Base-by-base conservation (phyloP, 2,888 invertebrate species). In the Zygothrica quintamaculata region DNA sequence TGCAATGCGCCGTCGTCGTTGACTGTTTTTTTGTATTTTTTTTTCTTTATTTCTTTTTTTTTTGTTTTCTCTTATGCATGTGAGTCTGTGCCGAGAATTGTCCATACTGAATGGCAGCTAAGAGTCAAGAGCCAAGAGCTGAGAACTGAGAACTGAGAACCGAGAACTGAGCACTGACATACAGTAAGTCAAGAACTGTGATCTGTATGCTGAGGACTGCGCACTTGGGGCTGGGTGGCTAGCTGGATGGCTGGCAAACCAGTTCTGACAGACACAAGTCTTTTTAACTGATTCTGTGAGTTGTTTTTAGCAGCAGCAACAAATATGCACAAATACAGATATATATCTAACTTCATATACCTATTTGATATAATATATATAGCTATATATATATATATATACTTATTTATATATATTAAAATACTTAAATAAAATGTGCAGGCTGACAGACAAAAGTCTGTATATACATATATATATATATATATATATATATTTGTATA, bases 231-330 rank as follows among this genome's bases (percentile, higher is more conserved):
- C 81, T 46, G 26, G 11, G 3, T 79, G 84, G 68, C 77, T 86
- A 86, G 18, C 37, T 29, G 29, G 25, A 60, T 22, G 62, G 64
- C 67, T 79, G 84, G 68, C 77, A 80, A 81, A 81, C 80, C 80
- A 81, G 80, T 81, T 81, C 84, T 84, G 86, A 86, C 87, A 80
- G 84, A 79, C 85, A 84, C 80, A 80, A 86, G 80, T 66, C 87
- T 81, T 80, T 80, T 81, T 81, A 81, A 81, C 80, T 86, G 80
- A 81, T 86, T 81, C 80, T 76, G 84, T 79, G 68, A 74, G 81
- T 65, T 74, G 66, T 69, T 78, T 68, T 61, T 65, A 61, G 67
- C 73, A 72, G 55, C 75, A 65, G 75, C 81, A 78, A 85, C 79
- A 85, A 85, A 85, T 86, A 74, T 79, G 76, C 79, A 78, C 78